Base-by-base conservation (phyloP, 2,888 invertebrate genomes). In the Pterostichus madidus region DNA sequence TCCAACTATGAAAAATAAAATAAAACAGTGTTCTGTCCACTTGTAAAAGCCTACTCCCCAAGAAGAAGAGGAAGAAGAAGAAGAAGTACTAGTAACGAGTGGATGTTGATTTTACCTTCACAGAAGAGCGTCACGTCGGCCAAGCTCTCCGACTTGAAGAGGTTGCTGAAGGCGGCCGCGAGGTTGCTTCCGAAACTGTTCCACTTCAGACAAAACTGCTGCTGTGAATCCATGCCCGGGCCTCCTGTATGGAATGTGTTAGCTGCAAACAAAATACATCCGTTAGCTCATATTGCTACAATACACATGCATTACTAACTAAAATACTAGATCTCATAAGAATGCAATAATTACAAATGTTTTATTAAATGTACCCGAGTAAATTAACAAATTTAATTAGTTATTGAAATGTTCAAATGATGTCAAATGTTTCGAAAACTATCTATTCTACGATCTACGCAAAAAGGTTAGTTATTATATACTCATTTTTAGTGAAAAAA, bases 191-290 rank as follows among this genome's bases (percentile, higher is more conserved):
- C 97, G 91, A 97, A 97, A 93, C 96, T 97, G 94, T 97, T 97
- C 97, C 97, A 97, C 93, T 97, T 97, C 89, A 97, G 93, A 93
- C 97, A 97, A 92, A 97, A 97, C 92, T 97, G 97, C 92, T 97
- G 97, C 93, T 97, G 96, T 39, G 83, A 77, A 83, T 83, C 83
- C 77, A 83, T 83, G 64, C 83, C 83, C 75, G 64, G 46, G 76
- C 77, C 77, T 76, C 77, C 52, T 77, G 52, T 17, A 8, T 83
- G 83, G 77, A 83, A 83, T 77, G 83, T 83, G 83, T 83, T 83
- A 83, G 83, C 83, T 83, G 83, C n/a, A 81, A 81, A 56, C 17
- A 71, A 64, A 64, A 64, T 10, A 71, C 24, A 24, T n/a, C 6
- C 32, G n/a, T 64, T 64, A 64, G 11, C 10, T 8, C 35, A 64